Evolutionary conservation across 2,888 invertebrate genomes (phyloP).

Genomic region (Drosophila maculinotata): DNA sequence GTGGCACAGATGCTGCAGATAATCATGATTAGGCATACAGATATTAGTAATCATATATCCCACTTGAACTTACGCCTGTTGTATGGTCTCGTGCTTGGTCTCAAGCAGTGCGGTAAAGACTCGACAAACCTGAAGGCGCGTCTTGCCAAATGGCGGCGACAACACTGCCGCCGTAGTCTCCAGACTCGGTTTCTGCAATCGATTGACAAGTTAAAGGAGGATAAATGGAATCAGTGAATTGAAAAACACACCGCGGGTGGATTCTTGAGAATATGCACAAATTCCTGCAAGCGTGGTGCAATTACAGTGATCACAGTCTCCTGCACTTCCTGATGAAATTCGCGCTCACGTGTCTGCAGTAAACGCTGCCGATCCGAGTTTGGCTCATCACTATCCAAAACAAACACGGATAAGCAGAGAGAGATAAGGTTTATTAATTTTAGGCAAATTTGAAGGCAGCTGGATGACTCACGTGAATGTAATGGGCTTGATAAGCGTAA

Average conservation of each 20-base stretch:
- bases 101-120: conserved; percentile 91
- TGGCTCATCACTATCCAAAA: conserved; percentile 84
- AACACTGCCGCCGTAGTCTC: conserved; percentile 90
- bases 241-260: conserved; percentile 88
- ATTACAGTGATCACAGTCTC: conserved; percentile 88
- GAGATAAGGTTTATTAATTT: not conserved
- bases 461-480: conserved; percentile 78
- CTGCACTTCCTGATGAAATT: conserved; percentile 87
- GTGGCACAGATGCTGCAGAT: conserved; percentile 83
- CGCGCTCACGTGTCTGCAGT: conserved; percentile 85
- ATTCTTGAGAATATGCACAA: conserved; percentile 88
- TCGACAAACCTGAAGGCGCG: conserved; percentile 92
- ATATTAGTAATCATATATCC: too few species aligned
- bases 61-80: conserved; percentile 87
- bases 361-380: conserved; percentile 81
- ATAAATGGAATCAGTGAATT: too few species aligned
- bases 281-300: conserved; percentile 89
- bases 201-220: not conserved
- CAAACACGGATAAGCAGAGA: too few species aligned
- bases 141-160: conserved; percentile 91
- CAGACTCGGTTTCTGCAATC: conserved; percentile 87
- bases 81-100: conserved; percentile 90
- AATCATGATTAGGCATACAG: not conserved
- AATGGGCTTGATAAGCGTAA: conserved; percentile 87
- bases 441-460: not conserved